Conservation (phyloP, 2,888 invertebrate species). For the Zhengitettix transpicula region DNA sequence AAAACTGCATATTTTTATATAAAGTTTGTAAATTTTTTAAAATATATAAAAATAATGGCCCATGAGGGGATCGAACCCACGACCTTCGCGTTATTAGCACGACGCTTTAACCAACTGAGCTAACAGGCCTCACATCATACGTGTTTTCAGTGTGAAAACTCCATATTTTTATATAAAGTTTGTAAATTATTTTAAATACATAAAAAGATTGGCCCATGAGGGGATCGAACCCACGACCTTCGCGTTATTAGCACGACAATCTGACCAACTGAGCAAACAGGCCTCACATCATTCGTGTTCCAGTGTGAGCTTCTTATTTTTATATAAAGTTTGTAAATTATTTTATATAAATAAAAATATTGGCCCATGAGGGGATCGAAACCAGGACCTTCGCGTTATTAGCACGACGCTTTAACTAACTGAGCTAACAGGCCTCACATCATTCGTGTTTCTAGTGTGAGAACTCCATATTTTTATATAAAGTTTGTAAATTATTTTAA, state of each 20-base stretch:
- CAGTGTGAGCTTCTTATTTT: no score
- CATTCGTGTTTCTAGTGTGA: no score
- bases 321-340: no score
- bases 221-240: constrained; percentile 8
- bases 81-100: constrained; percentile 7
- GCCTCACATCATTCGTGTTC: no score
- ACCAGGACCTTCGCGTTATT: constrained; percentile 6
- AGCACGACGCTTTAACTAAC: constrained; percentile 6
- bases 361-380: constrained; percentile 6
- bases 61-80: constrained; percentile 6
- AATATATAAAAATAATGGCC: not conserved
- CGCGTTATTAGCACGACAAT: constrained; percentile 7
- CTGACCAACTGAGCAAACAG: constrained; percentile 7
- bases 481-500: no score
- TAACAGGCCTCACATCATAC: not conserved
- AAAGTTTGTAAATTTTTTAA: no score
- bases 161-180: no score
- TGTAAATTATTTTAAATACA: no score
- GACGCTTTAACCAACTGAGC: constrained; percentile 2
- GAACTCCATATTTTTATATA: no score
- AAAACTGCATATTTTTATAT: no score
- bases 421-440: not conserved
- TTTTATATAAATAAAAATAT: no score
- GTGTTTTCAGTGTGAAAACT: no score
- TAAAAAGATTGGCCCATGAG: constrained; percentile 7